Evolutionary conservation across 2,113 vertebrate genomes (phyloP), one percentile per base, ranked within the genome.

Genomic region (Sula dactylatra): DNA sequence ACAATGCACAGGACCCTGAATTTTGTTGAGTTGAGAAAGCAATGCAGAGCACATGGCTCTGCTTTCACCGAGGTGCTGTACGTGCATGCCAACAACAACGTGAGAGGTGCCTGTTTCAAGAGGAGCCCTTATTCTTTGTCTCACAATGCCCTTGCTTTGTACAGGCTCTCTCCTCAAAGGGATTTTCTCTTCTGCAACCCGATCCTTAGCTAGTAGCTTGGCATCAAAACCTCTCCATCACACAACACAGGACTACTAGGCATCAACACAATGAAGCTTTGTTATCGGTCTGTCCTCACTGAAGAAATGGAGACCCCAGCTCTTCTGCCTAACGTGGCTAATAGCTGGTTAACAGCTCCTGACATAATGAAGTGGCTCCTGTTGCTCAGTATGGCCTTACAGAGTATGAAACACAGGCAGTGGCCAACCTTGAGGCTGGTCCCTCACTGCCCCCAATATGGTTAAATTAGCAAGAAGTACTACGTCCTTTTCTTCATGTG

Each of bases 181-280:
- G 64, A 45, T 94, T 92, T 92, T 72, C 86, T 77, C 42, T 87
- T 86, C 64, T 69, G 85, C 95, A 94, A 78, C 72, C 78, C 66
- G 54, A 94, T 90, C 91, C 88, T 90, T 58, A 92, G 42, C 58
- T 71, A 54, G 72, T 18, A 67, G 62, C 58, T 92, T 90, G 64
- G 91, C 78, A 92, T 45, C 2, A 3, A 85, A 80, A 89, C 56
- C 47, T 76, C 49, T 42, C 44, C 77, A n/a, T 26, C 67, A 40
- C 58, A 40, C 54, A 88, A 29, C n/a, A 47, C 45, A 86, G 88
- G 50, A 67, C 38, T 38, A 45, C 15, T 13, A 54, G 45, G 73
- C 73, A 71, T 21, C 44, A 64, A 58, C 45, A 94, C 88, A 92
- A 62, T 38, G 58, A 66, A 38, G 47, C 91, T 94, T 94, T 95